These are phyloP conservation scores for Vireo griseus DNA, from an alignment of 2,797 vertebrate species.

Conservation along the genomic window DNA sequence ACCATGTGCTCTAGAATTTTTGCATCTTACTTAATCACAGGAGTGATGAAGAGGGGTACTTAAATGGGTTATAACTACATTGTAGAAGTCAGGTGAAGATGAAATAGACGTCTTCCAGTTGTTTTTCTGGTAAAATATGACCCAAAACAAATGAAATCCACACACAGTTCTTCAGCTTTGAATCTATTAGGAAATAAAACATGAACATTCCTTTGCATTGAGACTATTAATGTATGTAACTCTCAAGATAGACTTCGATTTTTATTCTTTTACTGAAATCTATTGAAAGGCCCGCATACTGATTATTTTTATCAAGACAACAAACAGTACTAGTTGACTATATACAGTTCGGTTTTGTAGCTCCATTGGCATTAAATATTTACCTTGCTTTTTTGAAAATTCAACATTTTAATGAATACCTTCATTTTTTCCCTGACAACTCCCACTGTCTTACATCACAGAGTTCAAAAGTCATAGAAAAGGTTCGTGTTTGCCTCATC, in stretches of 20 bases:
- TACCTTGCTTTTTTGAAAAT: not conserved
- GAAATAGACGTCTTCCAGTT: constrained; percentile 13
- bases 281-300: not conserved
- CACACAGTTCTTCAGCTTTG: not conserved
- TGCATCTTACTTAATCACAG: not conserved
- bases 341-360: not conserved
- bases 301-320: not conserved
- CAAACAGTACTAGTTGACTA: not conserved
- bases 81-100: constrained; percentile 37
- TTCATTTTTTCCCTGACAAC: not conserved
- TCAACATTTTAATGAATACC: constrained; percentile 22
- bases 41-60: not conserved
- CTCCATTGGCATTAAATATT: constrained; percentile 26
- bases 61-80: not conserved
- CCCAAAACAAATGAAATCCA: constrained; percentile 46
- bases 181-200: not conserved
- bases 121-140: constrained; percentile 51
- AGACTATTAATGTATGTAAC: not conserved
- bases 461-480: not conserved
- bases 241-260: constrained; percentile 57
- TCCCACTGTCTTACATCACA: not conserved
- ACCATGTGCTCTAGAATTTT: not conserved
- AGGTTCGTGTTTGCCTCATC: not conserved
- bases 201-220: constrained; percentile 7
- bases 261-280: not conserved